Evolutionary conservation across 2,113 vertebrate species (phyloP).

Genomic region (Paramormyrops kingsleyae): DNA sequence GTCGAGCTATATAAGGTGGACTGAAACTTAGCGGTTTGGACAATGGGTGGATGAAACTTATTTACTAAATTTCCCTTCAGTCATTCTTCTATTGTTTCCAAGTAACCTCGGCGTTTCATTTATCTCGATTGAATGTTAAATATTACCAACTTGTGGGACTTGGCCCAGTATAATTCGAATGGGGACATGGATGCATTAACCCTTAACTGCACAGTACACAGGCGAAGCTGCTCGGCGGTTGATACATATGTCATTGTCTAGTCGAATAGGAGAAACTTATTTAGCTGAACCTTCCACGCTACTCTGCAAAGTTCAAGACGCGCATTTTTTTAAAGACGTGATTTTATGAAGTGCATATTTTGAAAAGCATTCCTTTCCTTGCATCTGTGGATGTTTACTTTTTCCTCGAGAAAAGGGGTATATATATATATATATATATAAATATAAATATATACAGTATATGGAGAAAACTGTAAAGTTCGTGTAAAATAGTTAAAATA

Average conservation of each 20-base stretch:
- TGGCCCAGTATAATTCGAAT: not conserved
- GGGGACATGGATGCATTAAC: not conserved
- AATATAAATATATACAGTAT: conserved; percentile 46
- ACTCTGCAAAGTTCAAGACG: conserved; percentile 11
- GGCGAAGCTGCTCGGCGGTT: conserved; percentile 10
- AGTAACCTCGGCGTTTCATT: not conserved
- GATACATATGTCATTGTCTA: not conserved
- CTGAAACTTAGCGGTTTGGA: not conserved
- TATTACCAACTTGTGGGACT: not conserved
- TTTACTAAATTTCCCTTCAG: not conserved
- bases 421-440: conserved; percentile 47
- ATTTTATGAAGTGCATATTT: conserved; percentile 68
- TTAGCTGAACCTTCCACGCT: conserved; percentile 9
- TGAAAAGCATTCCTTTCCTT: conserved; percentile 60
- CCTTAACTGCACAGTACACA: conserved; percentile 19
- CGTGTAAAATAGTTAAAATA: conserved; percentile 66
- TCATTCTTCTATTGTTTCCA: not conserved
- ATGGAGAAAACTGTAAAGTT: conserved; percentile 62
- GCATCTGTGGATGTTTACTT: conserved; percentile 62
- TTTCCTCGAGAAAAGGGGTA: conserved; percentile 45
- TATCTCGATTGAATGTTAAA: not conserved
- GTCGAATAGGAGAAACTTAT: conserved; percentile 23
- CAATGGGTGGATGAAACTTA: not conserved
- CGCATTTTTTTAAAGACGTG: conserved; percentile 50
- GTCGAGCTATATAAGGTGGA: not conserved